Base-by-base conservation (phyloP, 2,797 vertebrate genomes). In the Choloepus didactylus region DNA sequence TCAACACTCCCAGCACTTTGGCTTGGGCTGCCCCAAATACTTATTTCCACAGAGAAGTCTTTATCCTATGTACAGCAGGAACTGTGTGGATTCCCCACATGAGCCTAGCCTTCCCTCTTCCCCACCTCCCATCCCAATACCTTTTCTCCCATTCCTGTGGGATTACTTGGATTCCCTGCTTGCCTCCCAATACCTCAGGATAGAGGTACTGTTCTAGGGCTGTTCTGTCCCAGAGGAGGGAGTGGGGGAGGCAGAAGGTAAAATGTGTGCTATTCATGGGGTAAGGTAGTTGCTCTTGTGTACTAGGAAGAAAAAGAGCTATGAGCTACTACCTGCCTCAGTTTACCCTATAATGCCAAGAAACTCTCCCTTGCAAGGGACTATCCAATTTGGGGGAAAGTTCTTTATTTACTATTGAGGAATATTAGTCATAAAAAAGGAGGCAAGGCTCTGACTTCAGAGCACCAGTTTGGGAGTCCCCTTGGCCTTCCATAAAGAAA, bases 11-110 rank as follows among this genome's bases (percentile, higher is more conserved):
- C 85, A 89, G 88, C 77, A 96, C 97, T 96, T 96, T 96, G 93
- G 93, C 95, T 97, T 93, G 93, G 89, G 81, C 96, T 79, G 84
- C 94, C 95, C 95, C 87, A 94, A 96, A 94, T 76, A 95, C 59
- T 95, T 96, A 97, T 67, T 95, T 85, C 96, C 96, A 97, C 96
- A 97, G 97, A 96, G 97, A 96, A 97, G 93, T 93, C 95, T 97
- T 97, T 97, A 97, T 97, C 95, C 93, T 95, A 96, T 94, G 93
- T 89, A 75, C 94, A 92, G 96, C 91, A 76, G 95, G 80, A 94
- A 95, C 91, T 97, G 84, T 96, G 97, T 96, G 87, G 84, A 97
- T 97, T 95, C 92, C 75, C 89, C 84, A 62, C 92, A 80, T 18
- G 46, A 95, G 93, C 90, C 81, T 91, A 95, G 76, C 84, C 83